These are phyloP conservation scores for Apotomis betuletana DNA, from an alignment of 2,888 invertebrate species.

Conservation along the genomic window DNA sequence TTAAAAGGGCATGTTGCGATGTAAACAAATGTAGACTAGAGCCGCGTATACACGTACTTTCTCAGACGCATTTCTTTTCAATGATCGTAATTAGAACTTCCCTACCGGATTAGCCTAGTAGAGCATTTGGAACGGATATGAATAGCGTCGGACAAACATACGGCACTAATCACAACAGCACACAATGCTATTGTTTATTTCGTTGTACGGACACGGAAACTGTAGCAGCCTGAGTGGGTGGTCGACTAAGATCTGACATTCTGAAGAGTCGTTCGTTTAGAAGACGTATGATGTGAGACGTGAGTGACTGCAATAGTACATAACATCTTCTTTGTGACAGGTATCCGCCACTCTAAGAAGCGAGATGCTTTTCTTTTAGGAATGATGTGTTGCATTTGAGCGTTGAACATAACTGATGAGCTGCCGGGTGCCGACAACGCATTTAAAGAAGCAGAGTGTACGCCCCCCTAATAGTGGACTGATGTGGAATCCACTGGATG, in stretches of 20 bases:
- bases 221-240: conserved; percentile 72
- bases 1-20: too few species aligned
- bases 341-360: too few species aligned
- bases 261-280: background rate
- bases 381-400: too few species aligned
- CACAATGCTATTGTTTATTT: conserved; percentile 80
- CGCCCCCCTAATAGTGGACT: too few species aligned
- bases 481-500: too few species aligned
- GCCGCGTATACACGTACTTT: background rate
- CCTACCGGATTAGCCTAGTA: conserved; percentile 49
- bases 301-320: background rate
- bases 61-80: background rate
- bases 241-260: conserved; percentile 52
- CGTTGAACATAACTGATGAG: too few species aligned
- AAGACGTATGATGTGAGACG: background rate
- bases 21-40: background rate
- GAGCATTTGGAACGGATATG: conserved; percentile 64
- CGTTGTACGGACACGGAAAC: conserved; percentile 69
- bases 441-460: too few species aligned
- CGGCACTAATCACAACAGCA: conserved; percentile 76
- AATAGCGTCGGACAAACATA: conserved; percentile 69
- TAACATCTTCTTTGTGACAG: too few species aligned
- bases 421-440: too few species aligned
- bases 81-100: conserved; percentile 21
- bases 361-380: too few species aligned